These are phyloP conservation scores for Heliconius himera DNA, from an alignment of 1,140 invertebrate genomes.

Conservation along the genomic window DNA sequence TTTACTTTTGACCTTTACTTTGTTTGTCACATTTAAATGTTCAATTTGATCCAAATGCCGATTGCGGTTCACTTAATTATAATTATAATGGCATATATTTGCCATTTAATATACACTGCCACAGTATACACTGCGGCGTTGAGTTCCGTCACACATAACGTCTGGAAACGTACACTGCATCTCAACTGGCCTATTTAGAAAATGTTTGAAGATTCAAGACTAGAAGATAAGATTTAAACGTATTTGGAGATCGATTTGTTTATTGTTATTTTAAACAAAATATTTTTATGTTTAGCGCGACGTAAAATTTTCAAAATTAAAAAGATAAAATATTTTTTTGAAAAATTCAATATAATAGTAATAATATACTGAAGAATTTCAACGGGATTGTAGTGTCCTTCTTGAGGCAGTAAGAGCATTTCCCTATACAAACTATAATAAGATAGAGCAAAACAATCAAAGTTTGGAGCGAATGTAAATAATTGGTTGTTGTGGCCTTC, in stretches of 20 bases:
- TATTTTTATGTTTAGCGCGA: no score
- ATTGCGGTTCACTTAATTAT: background rate
- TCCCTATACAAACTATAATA: conserved; percentile 28
- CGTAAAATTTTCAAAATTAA: background rate
- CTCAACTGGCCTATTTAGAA: no score
- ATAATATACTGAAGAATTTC: background rate
- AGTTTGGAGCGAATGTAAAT: conserved; percentile 28
- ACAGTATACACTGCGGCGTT: no score
- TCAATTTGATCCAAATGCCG: background rate
- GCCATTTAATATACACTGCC: no score
- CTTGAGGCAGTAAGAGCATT: conserved; percentile 17
- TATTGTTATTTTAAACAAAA: no score
- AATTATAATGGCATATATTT: background rate
- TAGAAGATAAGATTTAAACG: no score
- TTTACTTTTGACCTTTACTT: conserved; percentile 34
- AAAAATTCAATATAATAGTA: no score
- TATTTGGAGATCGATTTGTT: no score
- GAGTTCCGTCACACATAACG: no score
- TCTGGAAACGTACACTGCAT: no score
- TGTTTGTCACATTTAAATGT: conserved; percentile 14
- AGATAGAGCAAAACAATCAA: conserved; percentile 16
- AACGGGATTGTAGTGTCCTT: conserved; percentile 10
- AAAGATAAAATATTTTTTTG: background rate
- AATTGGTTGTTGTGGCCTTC: conserved; percentile 23
- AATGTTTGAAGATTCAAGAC: no score